These are phyloP conservation scores for Zaprionus ornatus DNA, from an alignment of 1,140 invertebrate genomes.

Conservation along the genomic window DNA sequence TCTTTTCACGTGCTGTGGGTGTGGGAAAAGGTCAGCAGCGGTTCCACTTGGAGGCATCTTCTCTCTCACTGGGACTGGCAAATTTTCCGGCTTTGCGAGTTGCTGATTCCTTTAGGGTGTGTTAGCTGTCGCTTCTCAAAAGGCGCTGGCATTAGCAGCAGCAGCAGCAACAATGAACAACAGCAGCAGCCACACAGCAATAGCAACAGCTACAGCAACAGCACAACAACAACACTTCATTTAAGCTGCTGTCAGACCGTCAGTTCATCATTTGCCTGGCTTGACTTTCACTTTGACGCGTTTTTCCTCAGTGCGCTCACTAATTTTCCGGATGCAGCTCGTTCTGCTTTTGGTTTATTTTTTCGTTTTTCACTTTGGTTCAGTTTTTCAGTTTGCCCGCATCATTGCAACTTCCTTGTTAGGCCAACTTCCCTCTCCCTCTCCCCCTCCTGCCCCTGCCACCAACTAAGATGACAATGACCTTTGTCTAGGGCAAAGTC, in stretches of 20 bases:
- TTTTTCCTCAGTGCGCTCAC: conserved; percentile 72
- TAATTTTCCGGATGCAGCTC: conserved; percentile 77
- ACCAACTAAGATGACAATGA: conserved; percentile 17
- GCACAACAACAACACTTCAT: conserved; percentile 10
- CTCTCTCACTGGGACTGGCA: neutral
- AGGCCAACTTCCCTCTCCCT: neutral
- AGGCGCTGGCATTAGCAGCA: conserved; percentile 16
- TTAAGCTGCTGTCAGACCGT: conserved; percentile 36
- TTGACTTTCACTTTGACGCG: conserved; percentile 70
- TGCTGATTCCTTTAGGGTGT: conserved; percentile 51
- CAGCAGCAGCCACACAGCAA: neutral
- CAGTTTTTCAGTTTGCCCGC: conserved; percentile 23
- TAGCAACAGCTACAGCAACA: neutral
- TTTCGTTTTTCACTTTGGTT: neutral
- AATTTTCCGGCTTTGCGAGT: conserved; percentile 18
- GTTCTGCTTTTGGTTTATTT: conserved; percentile 34
- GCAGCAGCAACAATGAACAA: neutral
- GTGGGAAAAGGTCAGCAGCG: conserved; percentile 10
- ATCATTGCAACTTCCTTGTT: conserved; percentile 48
- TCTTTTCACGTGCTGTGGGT: neutral
- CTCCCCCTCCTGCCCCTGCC: neutral
- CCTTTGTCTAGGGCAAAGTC: conserved; percentile 14
- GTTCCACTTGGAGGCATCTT: conserved; percentile 31
- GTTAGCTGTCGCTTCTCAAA: conserved; percentile 56
- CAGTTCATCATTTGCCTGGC: conserved; percentile 47